Evolutionary conservation across 2,888 invertebrate species (phyloP).

Genomic region (Hirtodrosophila histrioides): DNA sequence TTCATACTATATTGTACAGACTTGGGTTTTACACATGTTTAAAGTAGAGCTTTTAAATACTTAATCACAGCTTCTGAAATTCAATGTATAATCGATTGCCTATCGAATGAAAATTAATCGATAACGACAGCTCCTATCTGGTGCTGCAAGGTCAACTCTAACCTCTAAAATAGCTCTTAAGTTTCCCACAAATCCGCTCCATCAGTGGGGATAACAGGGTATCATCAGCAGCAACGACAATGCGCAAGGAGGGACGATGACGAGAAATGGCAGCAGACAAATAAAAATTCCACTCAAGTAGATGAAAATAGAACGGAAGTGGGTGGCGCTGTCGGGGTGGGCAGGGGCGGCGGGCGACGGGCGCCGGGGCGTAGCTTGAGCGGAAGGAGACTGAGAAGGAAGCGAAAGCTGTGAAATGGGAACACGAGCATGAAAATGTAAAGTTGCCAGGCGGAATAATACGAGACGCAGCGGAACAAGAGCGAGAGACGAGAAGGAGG

Average conservation of each 20-base stretch:
- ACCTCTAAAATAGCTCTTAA: no score
- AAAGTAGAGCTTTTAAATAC: no score
- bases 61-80: no score
- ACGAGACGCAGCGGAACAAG: conserved; percentile 10
- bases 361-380: conserved; percentile 4
- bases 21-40: no score
- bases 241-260: conserved; percentile 19
- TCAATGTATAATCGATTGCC: no score
- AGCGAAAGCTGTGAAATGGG: conserved; percentile 58
- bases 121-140: no score
- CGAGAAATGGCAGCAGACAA: conserved; percentile 57
- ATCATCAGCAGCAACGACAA: conserved; percentile 25
- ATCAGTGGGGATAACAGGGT: conserved; percentile 29
- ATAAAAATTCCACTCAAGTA: conserved; percentile 78
- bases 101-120: no score
- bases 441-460: conserved; percentile 63
- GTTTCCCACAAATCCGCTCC: not conserved
- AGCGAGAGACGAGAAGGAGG: no score
- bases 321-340: conserved; percentile 45
- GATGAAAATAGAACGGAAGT: conserved; percentile 75
- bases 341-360: not conserved
- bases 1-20: no score
- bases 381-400: conserved; percentile 30
- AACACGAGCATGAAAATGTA: conserved; percentile 74
- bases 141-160: not conserved